A percentile compares a stretch with the other conserved stretches of the same genome.
Evolutionary conservation across 2,113 vertebrate species (phyloP).

Genomic region (Oreochromis tanganicae): DNA sequence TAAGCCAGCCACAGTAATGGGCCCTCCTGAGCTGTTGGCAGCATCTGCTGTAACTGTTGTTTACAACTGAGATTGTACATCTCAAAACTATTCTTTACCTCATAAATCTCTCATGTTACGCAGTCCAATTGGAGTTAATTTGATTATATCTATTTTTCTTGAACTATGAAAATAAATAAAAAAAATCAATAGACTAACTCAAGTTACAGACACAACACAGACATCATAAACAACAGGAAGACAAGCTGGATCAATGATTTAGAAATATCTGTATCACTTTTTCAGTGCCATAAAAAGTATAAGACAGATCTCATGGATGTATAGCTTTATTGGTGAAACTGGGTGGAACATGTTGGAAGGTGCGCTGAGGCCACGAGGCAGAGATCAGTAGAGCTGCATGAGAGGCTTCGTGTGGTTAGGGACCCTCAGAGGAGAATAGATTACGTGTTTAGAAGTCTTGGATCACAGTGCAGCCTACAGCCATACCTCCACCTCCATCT

Average conservation of each 20-base stretch:
- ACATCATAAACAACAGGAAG: constrained; percentile 26
- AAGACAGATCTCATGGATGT: background rate
- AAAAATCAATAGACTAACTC: constrained; percentile 54
- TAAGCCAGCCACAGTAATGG: background rate
- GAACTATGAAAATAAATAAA: constrained; percentile 43
- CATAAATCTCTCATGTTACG: constrained; percentile 48
- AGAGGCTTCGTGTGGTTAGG: constrained; percentile 55
- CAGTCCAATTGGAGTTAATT: constrained; percentile 24
- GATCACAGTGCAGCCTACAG: constrained; percentile 62
- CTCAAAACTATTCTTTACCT: background rate
- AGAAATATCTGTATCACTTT: background rate
- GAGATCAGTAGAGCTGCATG: constrained; percentile 51
- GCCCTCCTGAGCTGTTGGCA: background rate
- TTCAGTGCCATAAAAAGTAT: background rate
- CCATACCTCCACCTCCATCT: constrained; percentile 52
- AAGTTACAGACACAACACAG: constrained; percentile 26
- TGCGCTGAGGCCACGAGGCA: background rate
- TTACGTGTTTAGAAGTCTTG: constrained; percentile 57
- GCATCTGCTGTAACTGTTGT: background rate
- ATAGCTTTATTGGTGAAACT: background rate
- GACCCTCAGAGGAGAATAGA: constrained; percentile 51
- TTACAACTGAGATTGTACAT: background rate
- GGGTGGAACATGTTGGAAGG: background rate
- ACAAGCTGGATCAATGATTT: constrained; percentile 1
- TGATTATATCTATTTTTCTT: constrained; percentile 29